Conservation (phyloP, 2,888 invertebrate species). For the Rhogogaster chlorosoma region DNA sequence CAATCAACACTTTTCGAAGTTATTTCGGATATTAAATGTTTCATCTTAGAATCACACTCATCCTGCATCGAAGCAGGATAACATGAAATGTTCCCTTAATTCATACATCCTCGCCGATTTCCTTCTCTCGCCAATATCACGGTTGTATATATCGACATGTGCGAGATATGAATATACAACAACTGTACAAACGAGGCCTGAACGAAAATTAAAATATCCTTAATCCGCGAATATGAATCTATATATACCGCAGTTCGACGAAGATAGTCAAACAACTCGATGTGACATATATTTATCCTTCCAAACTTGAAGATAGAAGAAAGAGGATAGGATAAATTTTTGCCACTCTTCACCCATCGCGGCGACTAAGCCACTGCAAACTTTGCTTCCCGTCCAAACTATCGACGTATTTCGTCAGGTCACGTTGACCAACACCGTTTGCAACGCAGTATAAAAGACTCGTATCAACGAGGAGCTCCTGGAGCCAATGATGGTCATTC, state of each 20-base stretch:
- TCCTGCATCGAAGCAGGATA: not conserved
- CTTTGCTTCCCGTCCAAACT: constrained; percentile 67
- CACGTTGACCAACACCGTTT: constrained; percentile 69
- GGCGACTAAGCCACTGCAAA: constrained; percentile 65
- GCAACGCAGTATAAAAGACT: constrained; percentile 73
- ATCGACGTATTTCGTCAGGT: constrained; percentile 70
- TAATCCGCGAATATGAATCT: not conserved
- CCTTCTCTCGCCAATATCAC: not conserved
- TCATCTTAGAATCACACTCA: not conserved
- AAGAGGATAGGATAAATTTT: not conserved
- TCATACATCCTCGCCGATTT: not conserved
- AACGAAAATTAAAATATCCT: not conserved
- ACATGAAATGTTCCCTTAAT: not conserved
- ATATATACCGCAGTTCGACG: not conserved
- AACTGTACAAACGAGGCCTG: not conserved
- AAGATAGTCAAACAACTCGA: not conserved
- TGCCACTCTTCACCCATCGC: not conserved
- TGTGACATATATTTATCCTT: not conserved
- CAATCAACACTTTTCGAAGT: not conserved
- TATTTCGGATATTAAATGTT: not conserved
- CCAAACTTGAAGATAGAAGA: not conserved
- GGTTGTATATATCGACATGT: not conserved
- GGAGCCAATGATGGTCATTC: constrained; percentile 57
- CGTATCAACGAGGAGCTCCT: constrained; percentile 71
- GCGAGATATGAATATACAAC: not conserved